Evolutionary conservation across 2,113 vertebrate species (phyloP).

Genomic region (Excalfactoria chinensis): DNA sequence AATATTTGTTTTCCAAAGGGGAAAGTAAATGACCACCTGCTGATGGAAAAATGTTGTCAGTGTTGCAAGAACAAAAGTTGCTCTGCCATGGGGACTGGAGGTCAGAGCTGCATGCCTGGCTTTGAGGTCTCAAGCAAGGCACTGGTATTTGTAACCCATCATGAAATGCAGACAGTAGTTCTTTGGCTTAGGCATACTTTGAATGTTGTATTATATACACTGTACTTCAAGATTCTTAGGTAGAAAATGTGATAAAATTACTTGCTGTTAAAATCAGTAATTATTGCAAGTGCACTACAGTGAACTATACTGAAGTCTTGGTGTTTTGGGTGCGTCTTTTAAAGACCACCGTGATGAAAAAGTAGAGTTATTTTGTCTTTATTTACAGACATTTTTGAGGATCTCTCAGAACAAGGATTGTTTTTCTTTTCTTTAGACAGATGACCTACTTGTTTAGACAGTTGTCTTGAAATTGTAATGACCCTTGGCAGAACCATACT

Average conservation of each 20-base stretch:
- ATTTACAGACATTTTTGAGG: conserved; percentile 52
- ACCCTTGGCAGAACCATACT: conserved; percentile 46
- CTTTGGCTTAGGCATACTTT: not conserved
- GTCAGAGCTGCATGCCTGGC: not conserved
- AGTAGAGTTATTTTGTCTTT: not conserved
- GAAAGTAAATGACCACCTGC: conserved; percentile 44
- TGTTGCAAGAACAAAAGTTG: not conserved
- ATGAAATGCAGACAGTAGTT: not conserved
- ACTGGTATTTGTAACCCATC: not conserved
- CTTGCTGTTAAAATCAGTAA: not conserved
- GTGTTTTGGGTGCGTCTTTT: not conserved
- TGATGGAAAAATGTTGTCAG: conserved; percentile 42
- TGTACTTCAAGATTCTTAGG: not conserved
- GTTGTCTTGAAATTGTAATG: conserved; percentile 60
- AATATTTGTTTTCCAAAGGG: conserved; percentile 43
- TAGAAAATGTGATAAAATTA: not conserved
- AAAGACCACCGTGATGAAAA: conserved; percentile 21
- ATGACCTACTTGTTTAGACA: conserved; percentile 54
- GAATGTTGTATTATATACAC: not conserved
- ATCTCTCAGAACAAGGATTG: not conserved
- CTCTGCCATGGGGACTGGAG: not conserved
- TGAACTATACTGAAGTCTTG: not conserved
- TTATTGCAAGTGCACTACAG: not conserved
- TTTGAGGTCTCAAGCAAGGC: not conserved
- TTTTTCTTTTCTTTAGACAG: conserved; percentile 28